These are phyloP conservation scores for Hirtodrosophila trivittata DNA, from an alignment of 2,888 invertebrate genomes.

Conservation along the genomic window DNA sequence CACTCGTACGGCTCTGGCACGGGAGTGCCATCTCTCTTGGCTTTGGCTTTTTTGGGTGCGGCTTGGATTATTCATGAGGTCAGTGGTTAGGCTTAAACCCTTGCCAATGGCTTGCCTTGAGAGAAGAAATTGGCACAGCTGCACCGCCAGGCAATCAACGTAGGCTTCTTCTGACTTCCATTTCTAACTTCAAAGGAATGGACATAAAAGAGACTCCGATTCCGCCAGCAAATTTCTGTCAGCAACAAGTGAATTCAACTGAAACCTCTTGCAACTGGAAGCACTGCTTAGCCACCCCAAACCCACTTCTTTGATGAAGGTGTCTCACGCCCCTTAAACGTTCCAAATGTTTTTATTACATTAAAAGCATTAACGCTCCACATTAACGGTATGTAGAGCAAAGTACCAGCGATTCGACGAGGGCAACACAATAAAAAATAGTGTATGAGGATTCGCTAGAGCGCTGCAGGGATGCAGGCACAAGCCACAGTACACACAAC, in stretches of 20 bases:
- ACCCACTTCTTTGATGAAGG: slow-evolving; percentile 23
- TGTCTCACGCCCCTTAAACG: slow-evolving; percentile 65
- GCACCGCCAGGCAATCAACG: slow-evolving; percentile 35
- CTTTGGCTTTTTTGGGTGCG: slow-evolving; percentile 32
- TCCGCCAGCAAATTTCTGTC: slow-evolving; percentile 1
- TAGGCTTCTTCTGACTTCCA: slow-evolving; percentile 6
- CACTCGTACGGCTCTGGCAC: slow-evolving; percentile 43
- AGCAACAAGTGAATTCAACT: slow-evolving; percentile 66
- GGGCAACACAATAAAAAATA: slow-evolving; percentile 41
- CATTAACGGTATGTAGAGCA: slow-evolving; percentile 75
- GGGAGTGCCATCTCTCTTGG: slow-evolving; percentile 42
- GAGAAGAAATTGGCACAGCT: slow-evolving; percentile 41
- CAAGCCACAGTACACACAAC: slow-evolving; percentile 44
- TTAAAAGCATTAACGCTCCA: slow-evolving; percentile 74
- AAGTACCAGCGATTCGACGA: slow-evolving; percentile 47
- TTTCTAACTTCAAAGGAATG: slow-evolving; percentile 44
- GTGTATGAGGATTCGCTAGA: slow-evolving; percentile 11
- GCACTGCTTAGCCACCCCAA: slow-evolving; percentile 18
- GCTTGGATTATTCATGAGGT: slow-evolving; percentile 70
- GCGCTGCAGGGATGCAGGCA: slow-evolving; percentile 33
- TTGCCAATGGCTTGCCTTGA: slow-evolving; percentile 13
- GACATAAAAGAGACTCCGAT: slow-evolving; percentile 29
- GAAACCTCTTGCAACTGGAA: slow-evolving; percentile 26
- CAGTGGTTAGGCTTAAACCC: slow-evolving; percentile 38
- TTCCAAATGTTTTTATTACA: slow-evolving; percentile 78